These are phyloP conservation scores for Herminia tarsipennalis DNA, from an alignment of 2,888 invertebrate genomes.

Conservation along the genomic window DNA sequence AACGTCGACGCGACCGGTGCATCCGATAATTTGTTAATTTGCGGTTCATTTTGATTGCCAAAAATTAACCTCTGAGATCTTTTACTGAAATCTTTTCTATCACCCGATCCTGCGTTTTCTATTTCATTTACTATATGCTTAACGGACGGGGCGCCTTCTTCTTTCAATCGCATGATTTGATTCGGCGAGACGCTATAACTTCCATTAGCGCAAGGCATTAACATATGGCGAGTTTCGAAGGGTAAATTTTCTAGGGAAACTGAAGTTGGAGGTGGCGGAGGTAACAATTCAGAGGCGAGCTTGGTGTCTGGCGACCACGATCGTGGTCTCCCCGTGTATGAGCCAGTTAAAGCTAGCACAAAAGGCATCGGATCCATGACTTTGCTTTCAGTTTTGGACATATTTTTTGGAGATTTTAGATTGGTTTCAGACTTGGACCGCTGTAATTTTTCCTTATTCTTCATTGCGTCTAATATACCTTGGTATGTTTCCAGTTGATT, in stretches of 20 bases:
- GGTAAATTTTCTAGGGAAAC: slow-evolving; percentile 89
- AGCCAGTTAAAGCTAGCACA: slow-evolving; percentile 83
- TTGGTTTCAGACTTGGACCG: slow-evolving; percentile 97
- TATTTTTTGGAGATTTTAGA: slow-evolving; percentile 89
- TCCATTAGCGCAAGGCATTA: slow-evolving; percentile 94
- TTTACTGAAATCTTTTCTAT: slow-evolving; percentile 60
- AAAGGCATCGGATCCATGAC: slow-evolving; percentile 87
- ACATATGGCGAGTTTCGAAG: slow-evolving; percentile 90
- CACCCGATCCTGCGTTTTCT: slow-evolving; percentile 82
- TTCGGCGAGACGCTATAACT: slow-evolving; percentile 96
- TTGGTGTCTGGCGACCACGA: slow-evolving; percentile 91
- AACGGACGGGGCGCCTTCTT: slow-evolving; percentile 87
- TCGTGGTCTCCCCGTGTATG: slow-evolving; percentile 85
- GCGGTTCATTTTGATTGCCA: slow-evolving; percentile 50
- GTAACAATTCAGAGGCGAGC: slow-evolving; percentile 85
- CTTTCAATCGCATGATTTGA: slow-evolving; percentile 93
- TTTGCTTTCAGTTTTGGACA: slow-evolving; percentile 84
- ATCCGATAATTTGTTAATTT: slow-evolving; percentile 45
- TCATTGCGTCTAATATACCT: slow-evolving; percentile 98
- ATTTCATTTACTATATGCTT: slow-evolving; percentile 91
- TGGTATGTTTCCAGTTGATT: slow-evolving; percentile 98
- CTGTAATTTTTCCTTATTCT: slow-evolving; percentile 96
- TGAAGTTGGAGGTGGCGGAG: slow-evolving; percentile 87
- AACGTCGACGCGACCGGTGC: slow-evolving; percentile 33
- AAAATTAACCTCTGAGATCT: slow-evolving; percentile 64